These are phyloP conservation scores for Epinephelus coioides DNA, from an alignment of 2,797 vertebrate genomes.

Conservation along the genomic window DNA sequence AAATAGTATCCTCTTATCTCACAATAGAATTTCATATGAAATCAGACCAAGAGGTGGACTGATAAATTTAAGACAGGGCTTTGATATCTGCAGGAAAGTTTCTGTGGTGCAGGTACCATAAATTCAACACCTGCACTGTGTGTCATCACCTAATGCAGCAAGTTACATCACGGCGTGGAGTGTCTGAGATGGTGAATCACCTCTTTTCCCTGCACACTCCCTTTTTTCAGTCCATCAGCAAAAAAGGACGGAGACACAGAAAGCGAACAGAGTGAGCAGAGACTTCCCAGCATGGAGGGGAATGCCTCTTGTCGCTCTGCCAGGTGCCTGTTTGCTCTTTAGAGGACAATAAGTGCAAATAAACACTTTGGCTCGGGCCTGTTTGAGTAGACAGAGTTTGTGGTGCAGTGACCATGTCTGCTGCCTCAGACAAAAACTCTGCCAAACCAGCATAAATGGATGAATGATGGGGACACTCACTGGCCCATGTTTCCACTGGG, in stretches of 20 bases:
- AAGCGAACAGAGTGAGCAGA: neutral
- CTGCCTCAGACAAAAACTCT: conserved; percentile 2
- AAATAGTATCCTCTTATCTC: no score
- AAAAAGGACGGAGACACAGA: neutral
- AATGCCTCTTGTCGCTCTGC: conserved; percentile 24
- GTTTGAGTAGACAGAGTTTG: conserved; percentile 10
- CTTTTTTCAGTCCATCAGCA: conserved; percentile 10
- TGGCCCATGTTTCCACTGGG: neutral
- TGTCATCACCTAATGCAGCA: conserved; percentile 36
- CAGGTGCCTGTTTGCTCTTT: conserved; percentile 27
- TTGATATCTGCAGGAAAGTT: no score
- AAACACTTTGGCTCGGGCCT: conserved; percentile 27
- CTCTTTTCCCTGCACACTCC: neutral
- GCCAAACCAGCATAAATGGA: conserved; percentile 20
- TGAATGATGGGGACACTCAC: neutral
- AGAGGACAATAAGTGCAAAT: conserved; percentile 27
- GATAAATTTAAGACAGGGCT: no score
- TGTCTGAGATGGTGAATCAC: conserved; percentile 37
- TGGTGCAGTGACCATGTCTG: neutral
- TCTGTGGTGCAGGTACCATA: neutral
- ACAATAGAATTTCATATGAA: no score
- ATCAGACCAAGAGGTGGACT: no score
- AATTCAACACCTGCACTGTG: conserved; percentile 25
- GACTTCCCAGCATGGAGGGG: neutral
- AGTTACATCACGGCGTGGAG: conserved; percentile 45